Evolutionary conservation across 2,797 vertebrate species (phyloP).

Genomic region (Falco concolor): DNA sequence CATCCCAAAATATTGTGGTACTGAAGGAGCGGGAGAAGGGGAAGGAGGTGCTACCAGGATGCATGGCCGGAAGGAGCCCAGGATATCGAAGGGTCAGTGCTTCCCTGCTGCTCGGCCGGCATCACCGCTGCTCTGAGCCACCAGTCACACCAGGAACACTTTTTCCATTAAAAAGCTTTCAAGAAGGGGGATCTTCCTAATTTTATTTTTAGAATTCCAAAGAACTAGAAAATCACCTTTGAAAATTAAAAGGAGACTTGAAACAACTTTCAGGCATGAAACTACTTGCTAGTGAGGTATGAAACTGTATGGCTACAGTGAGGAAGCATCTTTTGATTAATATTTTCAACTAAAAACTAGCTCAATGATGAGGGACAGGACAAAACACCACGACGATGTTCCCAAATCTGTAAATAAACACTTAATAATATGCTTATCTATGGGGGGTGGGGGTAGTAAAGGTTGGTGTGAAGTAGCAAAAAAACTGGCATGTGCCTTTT

Average conservation of each 20-base stretch:
- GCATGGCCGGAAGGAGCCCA: neutral
- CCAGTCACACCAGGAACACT: neutral
- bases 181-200: neutral
- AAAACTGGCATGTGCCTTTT: neutral
- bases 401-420: neutral
- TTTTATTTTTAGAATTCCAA: neutral
- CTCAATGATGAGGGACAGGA: neutral
- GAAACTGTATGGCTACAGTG: neutral
- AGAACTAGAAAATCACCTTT: neutral
- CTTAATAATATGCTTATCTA: neutral
- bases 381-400: neutral
- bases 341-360: neutral
- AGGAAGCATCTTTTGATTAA: neutral
- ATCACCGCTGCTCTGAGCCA: neutral
- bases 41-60: neutral
- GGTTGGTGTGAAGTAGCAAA: neutral
- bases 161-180: neutral
- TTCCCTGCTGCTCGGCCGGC: neutral
- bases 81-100: neutral
- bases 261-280: neutral
- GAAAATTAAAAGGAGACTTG: neutral
- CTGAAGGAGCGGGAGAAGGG: neutral
- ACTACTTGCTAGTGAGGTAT: neutral
- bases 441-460: no score
- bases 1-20: accelerated